Percentiles rank a stretch among this genome's conserved stretches.
These are phyloP conservation scores for Corythaixoides concolor DNA, from an alignment of 2,113 vertebrate genomes.

Conservation along the genomic window DNA sequence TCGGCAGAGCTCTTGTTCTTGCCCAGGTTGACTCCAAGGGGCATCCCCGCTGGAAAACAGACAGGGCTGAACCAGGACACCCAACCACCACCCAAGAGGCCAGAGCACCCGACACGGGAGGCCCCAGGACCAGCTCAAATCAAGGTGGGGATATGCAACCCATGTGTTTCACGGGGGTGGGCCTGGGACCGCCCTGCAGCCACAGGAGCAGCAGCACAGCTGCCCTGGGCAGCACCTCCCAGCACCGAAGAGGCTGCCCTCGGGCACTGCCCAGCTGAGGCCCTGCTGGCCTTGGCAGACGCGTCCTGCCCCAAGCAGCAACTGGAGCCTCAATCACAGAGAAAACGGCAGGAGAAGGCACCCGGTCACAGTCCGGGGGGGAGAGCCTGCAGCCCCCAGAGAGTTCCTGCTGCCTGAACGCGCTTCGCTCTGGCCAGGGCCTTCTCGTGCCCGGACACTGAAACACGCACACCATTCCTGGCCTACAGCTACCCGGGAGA, in stretches of 20 bases:
- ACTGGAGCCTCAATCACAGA: not conserved
- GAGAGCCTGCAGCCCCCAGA: not conserved
- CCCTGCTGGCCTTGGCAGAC: not conserved
- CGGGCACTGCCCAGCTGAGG: not conserved
- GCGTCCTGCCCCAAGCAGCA: not conserved
- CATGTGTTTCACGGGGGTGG: fast-evolving
- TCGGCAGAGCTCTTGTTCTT: slow-evolving; percentile 91
- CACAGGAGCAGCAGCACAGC: not conserved
- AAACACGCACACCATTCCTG: not conserved
- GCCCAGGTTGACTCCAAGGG: slow-evolving; percentile 93
- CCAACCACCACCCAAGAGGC: not conserved
- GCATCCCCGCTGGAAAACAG: slow-evolving; percentile 81
- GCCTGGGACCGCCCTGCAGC: not conserved
- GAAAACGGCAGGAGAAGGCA: not conserved
- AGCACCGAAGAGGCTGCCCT: not conserved
- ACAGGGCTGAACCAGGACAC: not conserved
- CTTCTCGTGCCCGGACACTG: not conserved
- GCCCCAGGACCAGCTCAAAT: not conserved
- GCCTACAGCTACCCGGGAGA: not conserved
- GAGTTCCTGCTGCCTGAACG: fast-evolving
- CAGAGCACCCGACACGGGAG: not conserved
- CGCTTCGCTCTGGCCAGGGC: not conserved
- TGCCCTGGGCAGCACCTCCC: not conserved
- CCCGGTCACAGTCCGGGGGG: not conserved
- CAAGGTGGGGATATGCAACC: not conserved